Percentiles rank a stretch among this genome's conserved stretches.
These are phyloP conservation scores for Drosophila jambulina DNA, from an alignment of 1,140 invertebrate species.

Conservation along the genomic window DNA sequence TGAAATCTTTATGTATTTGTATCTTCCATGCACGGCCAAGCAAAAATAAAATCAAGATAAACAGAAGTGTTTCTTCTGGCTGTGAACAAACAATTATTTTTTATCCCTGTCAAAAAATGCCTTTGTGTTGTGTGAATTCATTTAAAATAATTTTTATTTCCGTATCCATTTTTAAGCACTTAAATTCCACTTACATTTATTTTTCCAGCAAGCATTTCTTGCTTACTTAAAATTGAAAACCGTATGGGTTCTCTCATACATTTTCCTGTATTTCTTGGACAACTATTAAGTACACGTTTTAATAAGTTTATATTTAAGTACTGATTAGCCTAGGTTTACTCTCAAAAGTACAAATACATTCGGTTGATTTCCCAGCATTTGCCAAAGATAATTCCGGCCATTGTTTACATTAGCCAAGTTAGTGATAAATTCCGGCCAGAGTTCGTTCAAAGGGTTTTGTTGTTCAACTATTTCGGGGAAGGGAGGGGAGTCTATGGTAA, in stretches of 20 bases:
- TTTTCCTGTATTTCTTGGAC: slow-evolving; percentile 55
- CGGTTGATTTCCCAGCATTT: background rate
- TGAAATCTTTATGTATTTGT: slow-evolving; percentile 30
- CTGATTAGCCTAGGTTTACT: slow-evolving; percentile 34
- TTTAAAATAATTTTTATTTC: slow-evolving; percentile 51
- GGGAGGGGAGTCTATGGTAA: slow-evolving; percentile 9
- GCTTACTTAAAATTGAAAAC: slow-evolving; percentile 55
- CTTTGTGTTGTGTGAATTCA: slow-evolving; percentile 17
- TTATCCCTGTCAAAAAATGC: slow-evolving; percentile 1
- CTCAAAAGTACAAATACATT: slow-evolving; percentile 42
- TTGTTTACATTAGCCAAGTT: slow-evolving; percentile 41
- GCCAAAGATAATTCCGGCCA: slow-evolving; percentile 20
- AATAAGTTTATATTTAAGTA: slow-evolving; percentile 20
- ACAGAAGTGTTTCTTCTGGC: background rate
- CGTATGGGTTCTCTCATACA: slow-evolving; percentile 16
- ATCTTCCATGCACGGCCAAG: slow-evolving; percentile 20
- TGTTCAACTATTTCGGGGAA: slow-evolving; percentile 21
- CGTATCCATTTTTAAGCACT: slow-evolving; percentile 34
- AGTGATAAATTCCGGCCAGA: slow-evolving; percentile 30
- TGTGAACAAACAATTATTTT: slow-evolving; percentile 21
- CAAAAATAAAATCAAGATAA: slow-evolving; percentile 27
- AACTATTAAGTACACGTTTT: slow-evolving; percentile 31
- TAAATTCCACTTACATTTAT: slow-evolving; percentile 46
- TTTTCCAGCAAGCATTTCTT: slow-evolving; percentile 28
- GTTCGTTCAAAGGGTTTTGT: slow-evolving; percentile 14